Conservation (phyloP, 2,797 vertebrate genomes). For the Octomys mimax region DNA sequence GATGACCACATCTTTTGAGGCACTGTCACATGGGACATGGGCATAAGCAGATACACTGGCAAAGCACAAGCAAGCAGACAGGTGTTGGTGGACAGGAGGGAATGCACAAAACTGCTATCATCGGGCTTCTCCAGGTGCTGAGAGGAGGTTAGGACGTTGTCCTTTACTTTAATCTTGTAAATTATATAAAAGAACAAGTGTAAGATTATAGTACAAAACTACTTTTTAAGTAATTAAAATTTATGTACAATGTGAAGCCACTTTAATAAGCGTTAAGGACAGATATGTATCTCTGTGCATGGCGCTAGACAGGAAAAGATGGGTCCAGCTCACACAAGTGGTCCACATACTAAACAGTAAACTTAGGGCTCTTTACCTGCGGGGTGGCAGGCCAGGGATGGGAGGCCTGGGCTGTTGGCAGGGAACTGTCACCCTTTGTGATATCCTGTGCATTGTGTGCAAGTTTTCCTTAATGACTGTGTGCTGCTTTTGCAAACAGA, state of each 20-base stretch:
- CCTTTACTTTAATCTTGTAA: background rate
- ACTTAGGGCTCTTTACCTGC: background rate
- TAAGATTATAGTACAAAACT: background rate
- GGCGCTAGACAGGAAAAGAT: background rate
- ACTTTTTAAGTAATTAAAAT: constrained; percentile 51
- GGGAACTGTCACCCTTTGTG: background rate
- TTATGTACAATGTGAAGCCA: constrained; percentile 14
- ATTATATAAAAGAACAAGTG: constrained; percentile 49
- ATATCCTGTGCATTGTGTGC: background rate
- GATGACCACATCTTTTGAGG: background rate
- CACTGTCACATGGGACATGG: background rate
- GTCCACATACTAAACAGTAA: background rate
- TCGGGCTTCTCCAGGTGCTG: background rate
- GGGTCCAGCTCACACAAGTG: background rate
- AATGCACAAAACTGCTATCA: background rate
- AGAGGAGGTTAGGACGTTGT: background rate
- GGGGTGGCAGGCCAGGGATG: background rate
- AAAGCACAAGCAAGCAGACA: background rate
- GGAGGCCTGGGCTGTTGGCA: background rate
- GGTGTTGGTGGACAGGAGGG: background rate
- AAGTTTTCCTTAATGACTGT: background rate
- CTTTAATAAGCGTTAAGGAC: constrained; percentile 11
- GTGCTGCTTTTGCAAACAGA: background rate
- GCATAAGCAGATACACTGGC: background rate
- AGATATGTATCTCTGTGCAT: background rate